Conservation (phyloP, 2,113 vertebrate species). For the Chaenocephalus aceratus region DNA sequence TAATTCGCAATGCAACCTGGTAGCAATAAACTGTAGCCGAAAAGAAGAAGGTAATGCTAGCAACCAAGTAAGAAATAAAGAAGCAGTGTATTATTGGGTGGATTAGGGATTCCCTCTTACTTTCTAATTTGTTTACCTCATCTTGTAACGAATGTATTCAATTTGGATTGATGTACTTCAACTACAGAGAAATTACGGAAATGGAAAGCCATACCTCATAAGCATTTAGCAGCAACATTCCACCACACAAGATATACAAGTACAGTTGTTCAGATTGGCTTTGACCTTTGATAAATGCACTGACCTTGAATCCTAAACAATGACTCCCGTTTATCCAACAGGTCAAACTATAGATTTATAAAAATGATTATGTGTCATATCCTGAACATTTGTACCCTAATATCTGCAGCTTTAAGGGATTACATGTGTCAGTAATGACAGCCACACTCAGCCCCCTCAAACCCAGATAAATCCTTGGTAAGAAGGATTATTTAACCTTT, state of each 20-base stretch:
- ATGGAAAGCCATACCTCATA: neutral
- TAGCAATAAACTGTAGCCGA: neutral
- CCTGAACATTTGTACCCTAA: neutral
- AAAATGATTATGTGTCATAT: constrained; percentile 15
- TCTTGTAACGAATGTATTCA: neutral
- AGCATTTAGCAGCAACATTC: neutral
- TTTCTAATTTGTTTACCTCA: constrained; percentile 4
- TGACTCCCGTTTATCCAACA: neutral
- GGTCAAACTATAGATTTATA: constrained; percentile 35
- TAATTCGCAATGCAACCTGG: neutral
- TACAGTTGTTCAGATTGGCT: neutral
- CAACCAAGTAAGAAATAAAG: neutral
- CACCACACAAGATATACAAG: too few species aligned
- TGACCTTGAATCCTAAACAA: neutral
- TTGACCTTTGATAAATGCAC: constrained; percentile 4
- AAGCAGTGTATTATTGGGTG: neutral
- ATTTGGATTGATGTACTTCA: neutral
- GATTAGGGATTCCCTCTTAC: constrained; percentile 6
- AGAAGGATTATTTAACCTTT: neutral
- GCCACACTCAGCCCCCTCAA: neutral
- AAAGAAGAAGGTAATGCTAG: neutral
- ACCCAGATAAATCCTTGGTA: neutral
- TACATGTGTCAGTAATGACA: neutral
- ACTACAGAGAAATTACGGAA: neutral
- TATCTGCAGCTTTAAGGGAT: constrained; percentile 18